Evolutionary conservation across 2,113 vertebrate species (phyloP), one percentile per base, ranked within the genome.

Genomic region (Equus quagga): DNA sequence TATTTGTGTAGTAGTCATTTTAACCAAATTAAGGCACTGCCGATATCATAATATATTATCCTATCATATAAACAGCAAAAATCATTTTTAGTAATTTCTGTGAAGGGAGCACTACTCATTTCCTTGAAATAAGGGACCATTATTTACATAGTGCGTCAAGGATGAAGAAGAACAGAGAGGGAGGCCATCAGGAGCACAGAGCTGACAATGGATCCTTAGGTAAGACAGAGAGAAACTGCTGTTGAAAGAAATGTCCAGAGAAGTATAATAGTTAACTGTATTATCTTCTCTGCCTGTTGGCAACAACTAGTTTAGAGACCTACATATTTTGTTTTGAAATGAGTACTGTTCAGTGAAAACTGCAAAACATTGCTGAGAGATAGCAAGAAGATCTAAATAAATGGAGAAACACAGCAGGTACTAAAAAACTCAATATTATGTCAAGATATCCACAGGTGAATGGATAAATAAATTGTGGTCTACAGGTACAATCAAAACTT

Each of bases 111-210:
- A 76, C 54, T 70, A 93, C 36, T 28, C 11, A 91, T 60, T 70
- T 87, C 85, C 81, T 89, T 93, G 82, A 89, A 78, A 89, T 54
- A 24, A 91, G 56, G 41, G n/a, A n/a, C 46, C 67, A 91, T 70
- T 64, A 65, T 78, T 88, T 79, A 75, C 5, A 76, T 0, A 86
- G 7, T 17, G 12, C 75, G 46, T 64, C 62, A 72, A 41, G 26
- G 41, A 67, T 49, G 12, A 19, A 87, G 33, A 78, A 36, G 18
- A 75, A 17, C 5, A 49, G 17, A 65, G 69, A 49, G 2, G 26
- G 31, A 26, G 26, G 36, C 1, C 41, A 12, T 46, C 9, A 18
- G 24, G 0, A 54, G 81, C 70, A 85, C 79, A 78, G 36, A 76
- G 67, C 17, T n/a, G 73, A 76, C 70, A 69, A 23, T 5, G 26